phyloP scores from a whole-genome alignment of 2,888 invertebrate genomes.

The Latheticus oryzae region DNA sequence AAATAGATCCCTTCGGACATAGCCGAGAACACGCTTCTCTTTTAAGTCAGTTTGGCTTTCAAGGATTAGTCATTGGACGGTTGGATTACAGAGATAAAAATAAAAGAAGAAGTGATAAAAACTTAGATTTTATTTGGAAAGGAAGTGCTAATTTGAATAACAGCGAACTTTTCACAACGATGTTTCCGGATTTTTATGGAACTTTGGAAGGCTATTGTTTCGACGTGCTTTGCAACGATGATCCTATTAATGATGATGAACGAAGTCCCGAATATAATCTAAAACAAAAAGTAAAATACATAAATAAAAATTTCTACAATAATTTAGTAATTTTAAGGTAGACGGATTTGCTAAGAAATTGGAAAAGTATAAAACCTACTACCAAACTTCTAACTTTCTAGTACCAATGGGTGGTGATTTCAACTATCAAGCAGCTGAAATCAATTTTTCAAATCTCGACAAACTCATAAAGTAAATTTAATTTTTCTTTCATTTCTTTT shows the following conservation, averaged over 20 bases:
- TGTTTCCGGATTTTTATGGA: conserved; percentile 64
- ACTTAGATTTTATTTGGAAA: conserved; percentile 80
- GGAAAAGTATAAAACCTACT: conserved; percentile 60
- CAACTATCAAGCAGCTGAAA: conserved; percentile 70
- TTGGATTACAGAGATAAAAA: conserved; percentile 76
- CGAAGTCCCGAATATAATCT: conserved; percentile 70
- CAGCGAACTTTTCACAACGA: conserved; percentile 52
- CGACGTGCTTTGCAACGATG: conserved; percentile 65
- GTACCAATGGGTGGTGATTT: conserved; percentile 78
- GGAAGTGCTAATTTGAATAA: conserved; percentile 69
- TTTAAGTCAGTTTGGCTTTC: conserved; percentile 76
- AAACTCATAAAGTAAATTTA: conserved; percentile 62
- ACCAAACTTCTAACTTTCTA: conserved; percentile 70
- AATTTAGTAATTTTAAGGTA: conserved; percentile 53
- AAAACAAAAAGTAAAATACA: conserved; percentile 53
- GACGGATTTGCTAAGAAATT: conserved; percentile 55
- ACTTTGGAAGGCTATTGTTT: conserved; percentile 73
- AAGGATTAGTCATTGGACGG: conserved; percentile 78
- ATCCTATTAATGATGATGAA: conserved; percentile 70
- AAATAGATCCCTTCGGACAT: conserved; percentile 90
- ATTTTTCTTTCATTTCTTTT: not conserved
- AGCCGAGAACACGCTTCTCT: conserved; percentile 76
- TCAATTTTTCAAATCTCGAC: conserved; percentile 73
- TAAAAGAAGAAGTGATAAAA: conserved; percentile 69
- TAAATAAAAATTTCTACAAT: not conserved